Evolutionary conservation across 2,113 vertebrate species (phyloP), one percentile per base, ranked within the genome.

Genomic region (Carollia perspicillata): DNA sequence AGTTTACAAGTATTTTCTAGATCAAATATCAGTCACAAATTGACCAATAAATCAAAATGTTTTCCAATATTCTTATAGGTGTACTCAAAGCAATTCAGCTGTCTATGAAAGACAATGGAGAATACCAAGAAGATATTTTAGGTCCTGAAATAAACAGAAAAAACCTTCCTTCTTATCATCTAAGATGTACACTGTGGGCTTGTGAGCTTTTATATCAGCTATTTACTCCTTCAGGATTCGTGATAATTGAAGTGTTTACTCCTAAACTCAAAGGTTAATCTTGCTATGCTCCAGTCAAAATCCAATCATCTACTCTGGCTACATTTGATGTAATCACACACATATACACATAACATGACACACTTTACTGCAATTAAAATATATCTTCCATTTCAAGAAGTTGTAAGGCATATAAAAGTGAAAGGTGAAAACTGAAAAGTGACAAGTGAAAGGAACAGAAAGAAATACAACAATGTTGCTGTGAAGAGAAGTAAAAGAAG

Each of bases 261-360:
- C 3, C 12, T 77, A 30, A 95, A 22, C 37, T 86, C 23, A 89
- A 81, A 51, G 94, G 93, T 93, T 96, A 51, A 93, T 90, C 83
- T 90, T 97, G 42, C 30, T 26, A 22, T 87, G 37, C n/a, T 89
- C 47, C 55, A 94, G 92, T 94, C 89, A 95, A 93, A 97, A 96
- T 89, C 30, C 85, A 85, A 96, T 83, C 37, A 96, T 84, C 23
- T 87, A 2, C 17, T 93, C 51, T 97, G 42, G 97, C 72, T 93
- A 86, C 2, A 37, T 17, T 17, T 26, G 77, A 95, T 90, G 96
- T 68, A 66, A 94, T 95, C 26, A 74, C 33, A 74, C 2, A 55
- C 3, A 74, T 95, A 94, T 37, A 84, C 40, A 80, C 18, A 60
- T 42, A 90, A 69, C 30, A 80, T 1, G 1, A 95, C 71, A 91